Evolutionary conservation across 2,797 vertebrate genomes (phyloP), one percentile per base, ranked within the genome.

Genomic region (Brachyrhaphis roseni): DNA sequence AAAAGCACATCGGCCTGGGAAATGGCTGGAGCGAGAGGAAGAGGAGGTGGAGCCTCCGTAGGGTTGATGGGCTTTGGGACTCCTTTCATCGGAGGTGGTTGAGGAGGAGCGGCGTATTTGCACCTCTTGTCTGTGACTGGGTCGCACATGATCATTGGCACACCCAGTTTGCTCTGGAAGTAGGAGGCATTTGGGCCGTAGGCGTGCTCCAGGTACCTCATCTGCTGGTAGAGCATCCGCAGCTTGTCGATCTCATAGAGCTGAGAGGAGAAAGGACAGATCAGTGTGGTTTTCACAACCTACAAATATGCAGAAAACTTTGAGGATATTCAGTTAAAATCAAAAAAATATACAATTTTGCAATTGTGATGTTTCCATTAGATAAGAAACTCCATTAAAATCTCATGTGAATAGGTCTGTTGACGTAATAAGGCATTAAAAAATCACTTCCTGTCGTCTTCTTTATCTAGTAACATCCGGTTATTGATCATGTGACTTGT

Each of bases 221-320:
- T 97, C 91, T 97, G 95, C 91, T 96, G 95, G 92, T 97, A 97
- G 79, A 95, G 86, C 93, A 96, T 95, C 83, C 96, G 88, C 89
- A 97, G 94, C 86, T 92, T 94, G 90, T 97, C 96, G 1, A 96
- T 96, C 88, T 97, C 96, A 57, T 97, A 96, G 53, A 97, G 85
- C 96, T 97, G 90, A 84, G 64, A 77, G 47, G n/a, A 0, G 47
- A 76, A 23, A 45, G 49, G 36, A 31, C 39, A 78, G 12, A 55
- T 45, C 28, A 46, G 26, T 4, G 11, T 12, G 31, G 1, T 26
- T 26, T 8, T 53, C 51, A 53, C 51, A 53, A 53, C 8, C 23
- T 53, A 53, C 18, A 51, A 20, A 8, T 23, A 51, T 51, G 47
- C 6, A 23, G 47, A 20, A 49, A 20, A 51, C 51, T 53, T 51